Evolutionary conservation across 92 coral and sea anemone genomes (phyloP), one percentile per base, ranked within the genome.

Genomic region (Epizoanthus illoricatus): DNA sequence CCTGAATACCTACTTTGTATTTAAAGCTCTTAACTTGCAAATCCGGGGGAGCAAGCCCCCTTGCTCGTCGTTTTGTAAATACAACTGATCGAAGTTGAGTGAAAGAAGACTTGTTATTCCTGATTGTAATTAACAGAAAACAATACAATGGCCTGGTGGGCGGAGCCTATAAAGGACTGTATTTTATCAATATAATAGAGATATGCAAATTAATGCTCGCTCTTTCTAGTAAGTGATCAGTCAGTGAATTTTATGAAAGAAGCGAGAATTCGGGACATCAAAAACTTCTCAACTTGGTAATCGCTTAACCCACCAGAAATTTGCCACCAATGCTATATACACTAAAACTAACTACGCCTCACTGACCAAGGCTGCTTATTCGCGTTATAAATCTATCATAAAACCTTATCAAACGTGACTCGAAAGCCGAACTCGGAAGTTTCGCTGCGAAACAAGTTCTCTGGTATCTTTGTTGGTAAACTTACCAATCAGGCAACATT

Each of bases 381-480:
- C 60, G 55, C 15, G 28, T 45, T 41, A 76, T 47, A 47, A 47
- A 63, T 11, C 23, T 63, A 40, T 59, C 66, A 62, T 19, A 76
- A 79, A 80, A 49, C 69, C 0, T 21, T 18, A 80, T 39, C 75
- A 64, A 76, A 84, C 76, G 80, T 75, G 83, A 84, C 85, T 81
- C 55, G 18, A 65, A 79, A 90, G 97, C 88, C 97, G 83, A 89
- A 90, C 97, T 84, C 89, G 73, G 65, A 79, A 84, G 97, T 93
- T 93, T 90, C 97, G 97, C 91, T 93, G 90, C 97, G 97, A 93
- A 93, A 93, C 97, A 90, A 80, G 60, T 86, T 86, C 91, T 84
- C 87, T 71, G 75, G 60, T 80, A 67, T 67, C 85, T 83, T 81
- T 52, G 68, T 80, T 68, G 66, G 71, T 69, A 78, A 79, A 55